A percentile compares a stretch with the other conserved stretches of the same genome.
phyloP scores from a whole-genome alignment of 2,888 invertebrate species.

The Drosophila picticornis region DNA sequence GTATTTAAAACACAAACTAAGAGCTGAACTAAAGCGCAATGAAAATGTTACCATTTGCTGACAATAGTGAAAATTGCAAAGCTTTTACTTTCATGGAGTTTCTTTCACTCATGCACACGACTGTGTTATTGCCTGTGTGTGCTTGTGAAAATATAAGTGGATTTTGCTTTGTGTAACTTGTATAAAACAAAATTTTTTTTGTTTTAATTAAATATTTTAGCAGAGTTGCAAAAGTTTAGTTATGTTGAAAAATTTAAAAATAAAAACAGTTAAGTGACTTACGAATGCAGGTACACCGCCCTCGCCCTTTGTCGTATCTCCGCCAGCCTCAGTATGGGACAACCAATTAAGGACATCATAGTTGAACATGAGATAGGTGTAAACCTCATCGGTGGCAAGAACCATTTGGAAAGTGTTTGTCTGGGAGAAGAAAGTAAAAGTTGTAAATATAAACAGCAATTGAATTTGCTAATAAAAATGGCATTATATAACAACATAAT shows the following conservation, averaged over 20 bases:
- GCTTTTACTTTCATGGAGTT: conserved; percentile 4
- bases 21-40: conserved; percentile 8
- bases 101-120: not conserved
- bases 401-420: conserved; percentile 98
- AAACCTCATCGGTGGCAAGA: conserved; percentile 96
- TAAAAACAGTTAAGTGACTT: conserved; percentile 84
- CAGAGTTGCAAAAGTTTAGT: conserved; percentile 5
- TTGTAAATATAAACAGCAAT: not conserved
- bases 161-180: conserved; percentile 44
- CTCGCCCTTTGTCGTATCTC: conserved; percentile 94
- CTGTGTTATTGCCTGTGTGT: not conserved
- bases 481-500: not conserved
- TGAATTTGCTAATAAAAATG: not conserved
- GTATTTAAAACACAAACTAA: conserved; percentile 3
- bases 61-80: conserved; percentile 42
- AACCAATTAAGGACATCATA: conserved; percentile 96
- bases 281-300: conserved; percentile 95
- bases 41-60: conserved; percentile 43
- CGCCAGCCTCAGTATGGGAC: conserved; percentile 95
- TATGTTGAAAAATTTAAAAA: not conserved
- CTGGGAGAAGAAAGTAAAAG: conserved; percentile 85
- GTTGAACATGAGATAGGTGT: conserved; percentile 97
- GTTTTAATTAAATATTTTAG: conserved; percentile 5
- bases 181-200: conserved; percentile 36
- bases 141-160: conserved; percentile 20